phyloP scores from a whole-genome alignment of 2,888 invertebrate species.

The Cyaniris semiargus region DNA sequence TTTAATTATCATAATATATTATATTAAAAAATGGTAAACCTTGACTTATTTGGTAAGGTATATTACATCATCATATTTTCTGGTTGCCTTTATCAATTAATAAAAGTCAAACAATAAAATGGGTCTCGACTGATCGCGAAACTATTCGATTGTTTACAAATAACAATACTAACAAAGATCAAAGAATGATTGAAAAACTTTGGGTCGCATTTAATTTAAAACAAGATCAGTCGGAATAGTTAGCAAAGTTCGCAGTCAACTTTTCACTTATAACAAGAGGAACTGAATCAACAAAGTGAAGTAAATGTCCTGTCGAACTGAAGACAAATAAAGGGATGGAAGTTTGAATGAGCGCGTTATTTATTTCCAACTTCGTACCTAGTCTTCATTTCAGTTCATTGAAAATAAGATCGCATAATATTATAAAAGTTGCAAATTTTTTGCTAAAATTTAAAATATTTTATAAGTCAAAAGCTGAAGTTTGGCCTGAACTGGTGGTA shows the following conservation, averaged over 20 bases:
- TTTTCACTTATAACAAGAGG: constrained; percentile 32
- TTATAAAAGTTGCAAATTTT: background rate
- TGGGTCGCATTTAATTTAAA: constrained; percentile 27
- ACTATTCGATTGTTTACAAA: background rate
- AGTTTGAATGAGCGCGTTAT: constrained; percentile 32
- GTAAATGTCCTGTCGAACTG: constrained; percentile 31
- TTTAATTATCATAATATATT: too few species aligned
- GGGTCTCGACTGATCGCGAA: background rate
- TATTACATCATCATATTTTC: background rate
- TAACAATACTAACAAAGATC: constrained; percentile 10
- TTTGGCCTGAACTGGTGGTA: background rate
- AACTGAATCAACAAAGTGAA: constrained; percentile 30
- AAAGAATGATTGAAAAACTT: constrained; percentile 28
- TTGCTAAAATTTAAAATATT: constrained; percentile 5
- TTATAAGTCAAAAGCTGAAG: background rate
- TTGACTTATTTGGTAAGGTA: too few species aligned
- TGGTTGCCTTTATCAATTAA: background rate
- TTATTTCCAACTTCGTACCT: constrained; percentile 28
- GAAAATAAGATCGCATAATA: constrained; percentile 9
- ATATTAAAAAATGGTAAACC: too few species aligned
- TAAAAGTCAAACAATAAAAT: background rate
- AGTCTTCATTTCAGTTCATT: constrained; percentile 23
- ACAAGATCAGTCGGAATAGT: constrained; percentile 28
- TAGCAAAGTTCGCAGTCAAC: constrained; percentile 28
- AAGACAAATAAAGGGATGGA: constrained; percentile 31